Evolutionary conservation across 1,140 invertebrate species (phyloP), one percentile per base, ranked within the genome.

Genomic region (Sinonovacula constricta): DNA sequence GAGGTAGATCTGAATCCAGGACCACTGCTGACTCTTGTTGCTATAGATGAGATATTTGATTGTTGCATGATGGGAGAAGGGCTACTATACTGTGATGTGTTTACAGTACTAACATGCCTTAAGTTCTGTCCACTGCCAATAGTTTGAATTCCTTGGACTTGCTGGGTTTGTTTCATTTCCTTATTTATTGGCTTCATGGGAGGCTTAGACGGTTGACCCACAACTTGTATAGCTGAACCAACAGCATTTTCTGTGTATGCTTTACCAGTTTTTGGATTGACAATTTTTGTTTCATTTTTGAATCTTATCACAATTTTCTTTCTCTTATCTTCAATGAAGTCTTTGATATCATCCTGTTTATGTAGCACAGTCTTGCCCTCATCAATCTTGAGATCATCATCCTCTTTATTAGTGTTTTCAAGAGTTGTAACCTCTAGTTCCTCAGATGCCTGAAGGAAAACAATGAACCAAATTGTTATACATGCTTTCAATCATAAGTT

Each of bases 271-370:
- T 66, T 66, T 15, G 63, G 49, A 56, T 76, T 59, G 1, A 76
- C 72, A 30, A 51, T 28, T 65, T 76, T 76, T 0, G 51, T 66
- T 15, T 67, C 49, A 15, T 54, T 63, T 67, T 76, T 66, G 15
- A 76, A 67, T 45, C 65, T 76, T 3, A 76, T 76, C 2, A 76
- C 72, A 59, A 76, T 76, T 26, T 76, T 76, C 54, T 76, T 76
- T 49, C 72, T 63, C 57, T 60, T 76, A 30, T 76, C 36, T 59
- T 54, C 72, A 56, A 76, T 57, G 45, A 65, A 33, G 7, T 54
- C 22, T 26, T 39, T 67, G 62, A 76, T 76, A 39, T 76, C 72
- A 36, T 57, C 53, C 14, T 70, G 7, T 45, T 70, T 70, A 26
- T 30, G 31, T 34, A 39, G 68, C 15, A 59, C 2, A 12, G 14